These are phyloP conservation scores for Nasonia giraulti DNA, from an alignment of 1,140 invertebrate species.

Conservation along the genomic window DNA sequence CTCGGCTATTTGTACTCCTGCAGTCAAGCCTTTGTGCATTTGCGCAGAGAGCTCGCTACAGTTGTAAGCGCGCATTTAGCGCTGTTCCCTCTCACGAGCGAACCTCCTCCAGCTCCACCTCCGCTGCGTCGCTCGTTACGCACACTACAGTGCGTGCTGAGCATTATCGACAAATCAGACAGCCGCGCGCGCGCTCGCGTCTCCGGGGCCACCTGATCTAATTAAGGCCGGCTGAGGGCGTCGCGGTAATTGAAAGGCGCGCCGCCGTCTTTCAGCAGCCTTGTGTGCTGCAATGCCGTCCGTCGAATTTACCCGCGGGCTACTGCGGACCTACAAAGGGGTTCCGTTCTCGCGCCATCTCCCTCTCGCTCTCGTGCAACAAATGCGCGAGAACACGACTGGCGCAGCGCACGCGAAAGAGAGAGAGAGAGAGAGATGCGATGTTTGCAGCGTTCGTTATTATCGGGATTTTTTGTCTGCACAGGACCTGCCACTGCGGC, in stretches of 20 bases:
- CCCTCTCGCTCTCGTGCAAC: background rate
- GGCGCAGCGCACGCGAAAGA: too few relatives aligned
- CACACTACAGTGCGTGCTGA: background rate
- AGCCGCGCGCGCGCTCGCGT: background rate
- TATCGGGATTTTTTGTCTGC: background rate
- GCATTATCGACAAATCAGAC: constrained; percentile 40
- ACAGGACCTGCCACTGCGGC: too few relatives aligned
- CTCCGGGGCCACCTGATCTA: constrained; percentile 24
- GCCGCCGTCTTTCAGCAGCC: background rate
- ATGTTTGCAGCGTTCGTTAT: background rate
- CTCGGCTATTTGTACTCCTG: background rate
- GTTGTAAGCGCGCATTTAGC: background rate
- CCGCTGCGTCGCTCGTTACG: background rate
- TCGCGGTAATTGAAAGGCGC: constrained; percentile 40
- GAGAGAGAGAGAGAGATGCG: too few relatives aligned
- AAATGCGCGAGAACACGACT: background rate
- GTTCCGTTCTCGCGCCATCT: background rate
- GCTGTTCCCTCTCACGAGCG: background rate
- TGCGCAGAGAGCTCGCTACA: background rate
- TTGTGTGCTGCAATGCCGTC: background rate
- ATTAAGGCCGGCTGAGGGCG: constrained; percentile 24
- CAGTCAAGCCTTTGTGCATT: background rate
- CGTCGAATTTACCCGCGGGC: constrained; percentile 3
- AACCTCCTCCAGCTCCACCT: too few relatives aligned
- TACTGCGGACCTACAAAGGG: background rate